Base-by-base conservation (phyloP, 2,888 invertebrate genomes). In the Petrolisthes cinctipes region DNA sequence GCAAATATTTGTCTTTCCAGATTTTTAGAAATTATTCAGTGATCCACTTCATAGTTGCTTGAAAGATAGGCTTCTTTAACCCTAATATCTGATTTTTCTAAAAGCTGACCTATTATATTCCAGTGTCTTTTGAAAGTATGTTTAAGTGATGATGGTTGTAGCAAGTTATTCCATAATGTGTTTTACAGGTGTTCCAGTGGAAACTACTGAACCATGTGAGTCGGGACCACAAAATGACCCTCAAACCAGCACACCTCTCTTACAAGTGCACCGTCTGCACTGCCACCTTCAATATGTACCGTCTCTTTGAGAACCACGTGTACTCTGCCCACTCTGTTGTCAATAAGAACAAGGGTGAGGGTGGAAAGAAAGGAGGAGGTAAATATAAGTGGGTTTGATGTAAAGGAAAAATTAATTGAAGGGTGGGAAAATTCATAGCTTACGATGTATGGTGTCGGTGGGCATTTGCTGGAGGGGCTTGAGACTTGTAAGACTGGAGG, bases 191-290 rank as follows among this genome's bases (percentile, higher is more conserved):
- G 91, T 98, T 97, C 93, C 97, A 97, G 93, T 97, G 97, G 97
- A 98, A 98, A 93, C 93, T 98, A 91, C 93, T 98, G 87, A 97
- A 97, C 93, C 98, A 98, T 92, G 97, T 98, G 89, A 97, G 97
- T 79, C 95, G 97, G 91, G 97, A 97, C 93, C 98, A 98, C 93
- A 96, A 96, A 92, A 95, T 97, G 95, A 96, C 97, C 66, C 93
- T 98, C 91, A 97, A 98, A 92, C 97, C 98, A 51, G 98, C 97
- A 68, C 97, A 98, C 93, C 94, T 98, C 86, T 97, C 97, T 57
- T 98, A 98, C 94, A 98, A 98, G 93, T 98, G 98, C 93, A 98
- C 97, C 14, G 97, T 98, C 56, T 98, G 98, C 93, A 97, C 97
- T 71, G 97, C 97, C 53, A 97, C 97, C 4, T 98, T 98, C 92